Evolutionary conservation across 2,888 invertebrate species (phyloP).

Genomic region (Agrochola lychnidis): DNA sequence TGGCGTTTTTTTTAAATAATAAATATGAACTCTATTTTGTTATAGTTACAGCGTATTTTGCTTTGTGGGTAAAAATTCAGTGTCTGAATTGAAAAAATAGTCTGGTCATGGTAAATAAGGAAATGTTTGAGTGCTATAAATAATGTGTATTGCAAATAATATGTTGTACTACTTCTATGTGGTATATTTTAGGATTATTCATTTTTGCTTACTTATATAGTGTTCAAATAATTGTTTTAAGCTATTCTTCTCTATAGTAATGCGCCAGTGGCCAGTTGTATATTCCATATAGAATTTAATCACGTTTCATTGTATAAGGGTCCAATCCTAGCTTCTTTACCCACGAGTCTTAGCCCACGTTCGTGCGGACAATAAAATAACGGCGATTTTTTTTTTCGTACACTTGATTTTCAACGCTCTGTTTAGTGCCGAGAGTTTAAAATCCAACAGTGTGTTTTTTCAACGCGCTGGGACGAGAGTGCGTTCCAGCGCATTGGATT

Average conservation of each 20-base stretch:
- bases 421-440: no score
- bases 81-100: slow-evolving; percentile 58
- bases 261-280: slow-evolving; percentile 39
- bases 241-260: slow-evolving; percentile 38
- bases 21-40: slow-evolving; percentile 48
- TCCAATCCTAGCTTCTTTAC: slow-evolving; percentile 9
- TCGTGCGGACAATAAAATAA: no score
- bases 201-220: slow-evolving; percentile 50
- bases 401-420: no score
- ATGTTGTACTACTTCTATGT: slow-evolving; percentile 49
- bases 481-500: no score
- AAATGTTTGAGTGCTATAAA: slow-evolving; percentile 64
- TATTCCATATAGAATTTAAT: slow-evolving; percentile 12
- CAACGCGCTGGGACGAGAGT: no score
- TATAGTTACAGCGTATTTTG: slow-evolving; percentile 27
- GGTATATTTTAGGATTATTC: slow-evolving; percentile 57
- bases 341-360: neutral
- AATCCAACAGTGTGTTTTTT: no score
- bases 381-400: no score
- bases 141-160: slow-evolving; percentile 57
- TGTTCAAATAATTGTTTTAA: slow-evolving; percentile 56
- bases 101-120: slow-evolving; percentile 68
- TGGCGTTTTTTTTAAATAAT: slow-evolving; percentile 24
- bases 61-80: slow-evolving; percentile 45
- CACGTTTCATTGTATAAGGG: slow-evolving; percentile 17